Percentiles rank a stretch among this genome's conserved stretches.
These are phyloP conservation scores for Odontophorus gujanensis DNA, from an alignment of 2,113 vertebrate species.

Conservation along the genomic window DNA sequence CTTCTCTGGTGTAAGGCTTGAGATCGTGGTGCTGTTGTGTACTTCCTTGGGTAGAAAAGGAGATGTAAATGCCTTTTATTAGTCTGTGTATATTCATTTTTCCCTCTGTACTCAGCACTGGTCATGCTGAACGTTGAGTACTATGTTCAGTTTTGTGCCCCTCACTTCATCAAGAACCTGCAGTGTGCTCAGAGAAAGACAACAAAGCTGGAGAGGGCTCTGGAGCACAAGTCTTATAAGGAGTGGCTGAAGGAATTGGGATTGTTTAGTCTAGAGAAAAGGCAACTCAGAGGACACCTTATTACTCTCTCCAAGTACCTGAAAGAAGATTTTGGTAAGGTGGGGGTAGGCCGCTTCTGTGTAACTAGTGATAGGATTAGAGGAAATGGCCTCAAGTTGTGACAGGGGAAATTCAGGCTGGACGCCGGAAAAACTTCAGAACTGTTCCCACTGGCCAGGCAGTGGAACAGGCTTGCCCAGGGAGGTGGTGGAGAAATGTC, in stretches of 20 bases:
- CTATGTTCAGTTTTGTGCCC: too few species aligned
- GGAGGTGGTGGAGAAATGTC: too few species aligned
- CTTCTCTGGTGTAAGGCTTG: not conserved
- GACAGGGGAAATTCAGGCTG: too few species aligned
- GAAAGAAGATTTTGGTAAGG: not conserved
- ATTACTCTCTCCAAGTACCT: not conserved
- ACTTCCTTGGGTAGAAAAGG: not conserved
- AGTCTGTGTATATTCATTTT: not conserved
- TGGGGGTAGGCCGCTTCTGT: too few species aligned
- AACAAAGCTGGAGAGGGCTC: not conserved
- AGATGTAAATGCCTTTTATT: not conserved
- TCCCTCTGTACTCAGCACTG: too few species aligned
- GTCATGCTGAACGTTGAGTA: too few species aligned
- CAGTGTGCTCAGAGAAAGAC: not conserved
- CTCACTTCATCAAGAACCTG: not conserved
- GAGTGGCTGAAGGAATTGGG: not conserved
- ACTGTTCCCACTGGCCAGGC: too few species aligned
- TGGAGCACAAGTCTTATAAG: not conserved
- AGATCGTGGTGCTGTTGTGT: not conserved
- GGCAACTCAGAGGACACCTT: not conserved
- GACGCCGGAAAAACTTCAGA: too few species aligned
- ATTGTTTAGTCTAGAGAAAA: not conserved
- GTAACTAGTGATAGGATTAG: too few species aligned
- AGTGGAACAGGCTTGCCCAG: too few species aligned
- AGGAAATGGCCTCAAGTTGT: too few species aligned